Evolutionary conservation across 2,797 vertebrate species (phyloP), one percentile per base, ranked within the genome.

Genomic region (Luscinia luscinia): DNA sequence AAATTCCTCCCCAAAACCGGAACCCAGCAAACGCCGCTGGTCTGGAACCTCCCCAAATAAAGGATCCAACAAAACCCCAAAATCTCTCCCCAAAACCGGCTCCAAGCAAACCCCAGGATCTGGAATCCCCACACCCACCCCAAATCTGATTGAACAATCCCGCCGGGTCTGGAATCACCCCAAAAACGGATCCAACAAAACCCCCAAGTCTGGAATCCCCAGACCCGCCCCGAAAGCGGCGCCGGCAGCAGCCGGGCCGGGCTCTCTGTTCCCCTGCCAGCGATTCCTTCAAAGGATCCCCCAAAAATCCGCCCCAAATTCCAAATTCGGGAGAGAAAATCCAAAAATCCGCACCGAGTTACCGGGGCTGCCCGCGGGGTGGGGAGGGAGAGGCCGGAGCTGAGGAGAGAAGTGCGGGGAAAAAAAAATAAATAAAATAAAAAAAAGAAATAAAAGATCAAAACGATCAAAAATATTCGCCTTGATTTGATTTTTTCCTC

Each of bases 221-320:
- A 24, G 12, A 13, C 22, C 46, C 46, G 23, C 46, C 46, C 46
- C 46, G 24, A 48, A 26, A 49, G 48, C 24, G 49, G 26, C 26
- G 87, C 19, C 5, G 17, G 36, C 82, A 74, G 67, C 4, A 54
- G 90, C 34, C 83, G 45, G 86, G 45, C 38, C 59, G 19, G 1
- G 17, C 57, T 95, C 90, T 96, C 93, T 88, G 91, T 94, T 96
- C 91, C 93, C 83, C 32, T 86, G 91, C 94, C 94, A 95, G 94
- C 43, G 80, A 86, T 88, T n/a, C 43, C 48, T 92, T 93, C 94
- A 81, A 93, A 94, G 93, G 52, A 90, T 55, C 73, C 93, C 49
- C 66, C 5, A 80, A 74, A 91, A 96, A 83, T 1, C 24, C 0
- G 1, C 88, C 36, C 12, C 18, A 4, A 94, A 93, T 5, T 3